A percentile compares a stretch with the other conserved stretches of the same genome.
phyloP scores from a whole-genome alignment of 2,888 invertebrate species.

The Drosophila quinaria region DNA sequence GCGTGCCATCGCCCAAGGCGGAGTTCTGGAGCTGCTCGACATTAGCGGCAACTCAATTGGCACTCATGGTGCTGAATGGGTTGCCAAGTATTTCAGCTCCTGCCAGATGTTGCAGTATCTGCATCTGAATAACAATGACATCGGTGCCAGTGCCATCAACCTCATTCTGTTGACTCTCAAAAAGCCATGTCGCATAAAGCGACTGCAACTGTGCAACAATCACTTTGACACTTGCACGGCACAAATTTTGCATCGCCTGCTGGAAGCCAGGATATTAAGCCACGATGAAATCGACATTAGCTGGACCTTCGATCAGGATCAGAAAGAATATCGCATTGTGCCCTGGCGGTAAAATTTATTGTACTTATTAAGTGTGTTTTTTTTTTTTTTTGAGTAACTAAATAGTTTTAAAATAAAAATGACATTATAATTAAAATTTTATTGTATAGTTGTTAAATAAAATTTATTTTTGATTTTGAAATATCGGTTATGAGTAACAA shows the following conservation, averaged over 20 bases:
- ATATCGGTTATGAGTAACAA: no score
- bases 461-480: no score
- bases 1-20: conserved; percentile 62
- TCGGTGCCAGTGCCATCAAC: conserved; percentile 67
- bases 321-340: conserved; percentile 72
- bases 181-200: conserved; percentile 71
- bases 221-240: conserved; percentile 68
- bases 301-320: conserved; percentile 72
- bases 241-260: conserved; percentile 71
- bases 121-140: conserved; percentile 77
- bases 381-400: no score
- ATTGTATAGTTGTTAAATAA: no score
- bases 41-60: conserved; percentile 79
- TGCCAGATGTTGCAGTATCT: conserved; percentile 71
- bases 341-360: conserved; percentile 62
- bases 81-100: conserved; percentile 74
- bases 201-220: conserved; percentile 80
- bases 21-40: conserved; percentile 70
- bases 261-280: conserved; percentile 70
- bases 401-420: no score
- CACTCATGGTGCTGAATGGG: conserved; percentile 79
- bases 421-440: no score
- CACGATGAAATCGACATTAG: conserved; percentile 70
- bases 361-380: no score
- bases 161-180: conserved; percentile 77